These are phyloP conservation scores for Tragelaphus strepsiceros DNA, from an alignment of 2,113 vertebrate species.

Conservation along the genomic window DNA sequence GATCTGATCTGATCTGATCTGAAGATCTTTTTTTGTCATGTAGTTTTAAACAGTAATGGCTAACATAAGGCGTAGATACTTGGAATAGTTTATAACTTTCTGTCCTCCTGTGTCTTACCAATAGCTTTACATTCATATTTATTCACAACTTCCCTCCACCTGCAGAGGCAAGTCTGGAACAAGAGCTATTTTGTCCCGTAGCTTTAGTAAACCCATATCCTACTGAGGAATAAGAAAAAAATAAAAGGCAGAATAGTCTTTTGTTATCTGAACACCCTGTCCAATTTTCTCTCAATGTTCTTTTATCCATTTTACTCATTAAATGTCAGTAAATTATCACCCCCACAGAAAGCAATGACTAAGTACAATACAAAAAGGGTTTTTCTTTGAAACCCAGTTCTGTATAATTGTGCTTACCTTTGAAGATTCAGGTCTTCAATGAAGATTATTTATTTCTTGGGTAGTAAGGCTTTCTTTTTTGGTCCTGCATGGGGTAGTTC, in stretches of 20 bases:
- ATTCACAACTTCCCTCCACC: not conserved
- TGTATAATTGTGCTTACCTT: not conserved
- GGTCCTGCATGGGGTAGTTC: not conserved
- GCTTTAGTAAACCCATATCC: not conserved
- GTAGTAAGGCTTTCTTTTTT: not conserved
- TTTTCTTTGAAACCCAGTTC: constrained; percentile 6
- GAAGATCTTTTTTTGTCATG: not conserved
- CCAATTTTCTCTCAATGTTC: constrained; percentile 15
- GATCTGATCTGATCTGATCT: too few species aligned
- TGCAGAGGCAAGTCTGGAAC: not conserved
- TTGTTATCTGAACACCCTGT: constrained; percentile 6
- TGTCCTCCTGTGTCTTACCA: not conserved
- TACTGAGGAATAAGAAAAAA: not conserved
- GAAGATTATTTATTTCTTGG: not conserved
- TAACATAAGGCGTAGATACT: not conserved
- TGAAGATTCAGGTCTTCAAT: not conserved
- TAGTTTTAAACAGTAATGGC: not conserved
- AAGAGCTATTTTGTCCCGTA: not conserved
- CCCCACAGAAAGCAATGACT: not conserved
- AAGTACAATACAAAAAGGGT: not conserved
- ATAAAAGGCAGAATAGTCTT: constrained; percentile 21
- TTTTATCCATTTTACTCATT: constrained; percentile 42
- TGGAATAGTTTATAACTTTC: not conserved
- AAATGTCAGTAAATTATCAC: constrained; percentile 38
- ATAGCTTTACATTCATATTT: not conserved